Percentiles rank a stretch among this genome's conserved stretches.
Conservation (phyloP, 2,888 invertebrate species). For the Eupeodes latifasciatus region DNA sequence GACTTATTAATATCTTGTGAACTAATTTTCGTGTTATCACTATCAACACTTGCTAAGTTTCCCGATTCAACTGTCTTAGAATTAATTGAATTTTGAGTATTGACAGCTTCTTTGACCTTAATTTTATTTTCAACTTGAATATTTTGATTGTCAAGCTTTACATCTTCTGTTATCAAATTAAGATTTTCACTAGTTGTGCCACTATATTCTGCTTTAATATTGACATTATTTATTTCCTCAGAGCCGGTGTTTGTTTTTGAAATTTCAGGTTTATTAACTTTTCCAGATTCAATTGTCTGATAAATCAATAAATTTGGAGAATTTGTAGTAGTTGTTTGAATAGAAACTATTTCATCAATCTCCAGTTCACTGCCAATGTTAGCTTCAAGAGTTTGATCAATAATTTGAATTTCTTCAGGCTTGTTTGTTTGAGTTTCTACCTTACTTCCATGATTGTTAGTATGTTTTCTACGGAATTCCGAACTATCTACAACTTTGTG, state of each 20-base stretch:
- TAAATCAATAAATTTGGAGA: no score
- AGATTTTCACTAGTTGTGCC: no score
- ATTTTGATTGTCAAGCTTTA: background rate
- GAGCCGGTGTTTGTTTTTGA: background rate
- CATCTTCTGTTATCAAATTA: background rate
- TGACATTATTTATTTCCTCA: background rate
- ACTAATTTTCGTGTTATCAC: background rate
- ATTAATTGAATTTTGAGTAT: background rate
- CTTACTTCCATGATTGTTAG: background rate
- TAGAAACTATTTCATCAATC: background rate
- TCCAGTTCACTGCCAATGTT: background rate
- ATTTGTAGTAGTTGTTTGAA: background rate
- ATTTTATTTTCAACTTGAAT: background rate
- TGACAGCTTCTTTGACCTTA: background rate
- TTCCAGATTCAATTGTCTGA: background rate
- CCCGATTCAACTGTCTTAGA: background rate
- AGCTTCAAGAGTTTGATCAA: background rate
- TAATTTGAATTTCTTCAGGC: background rate
- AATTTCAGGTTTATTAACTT: background rate
- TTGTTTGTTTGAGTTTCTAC: background rate
- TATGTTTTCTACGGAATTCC: background rate
- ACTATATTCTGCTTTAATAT: background rate
- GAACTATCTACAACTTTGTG: slow-evolving; percentile 15
- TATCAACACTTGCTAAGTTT: background rate
- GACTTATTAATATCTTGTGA: background rate